These are phyloP conservation scores for Andrena cerasifolii DNA, from an alignment of 1,140 invertebrate genomes.

Conservation along the genomic window DNA sequence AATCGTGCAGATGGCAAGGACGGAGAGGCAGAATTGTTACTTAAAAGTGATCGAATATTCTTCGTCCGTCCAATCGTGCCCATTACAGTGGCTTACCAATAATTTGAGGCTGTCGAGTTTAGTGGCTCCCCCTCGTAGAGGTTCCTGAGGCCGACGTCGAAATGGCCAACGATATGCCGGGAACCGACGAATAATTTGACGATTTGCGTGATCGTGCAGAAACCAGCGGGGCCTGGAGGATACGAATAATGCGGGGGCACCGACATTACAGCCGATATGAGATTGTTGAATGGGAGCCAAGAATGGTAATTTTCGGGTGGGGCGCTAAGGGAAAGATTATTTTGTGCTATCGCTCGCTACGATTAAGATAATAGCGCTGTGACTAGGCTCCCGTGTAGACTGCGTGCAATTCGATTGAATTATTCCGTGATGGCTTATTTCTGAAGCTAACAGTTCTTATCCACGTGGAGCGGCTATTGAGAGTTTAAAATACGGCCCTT, in stretches of 20 bases:
- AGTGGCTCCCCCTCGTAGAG: neutral
- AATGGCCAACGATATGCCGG: conserved; percentile 39
- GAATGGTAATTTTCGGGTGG: conserved; percentile 58
- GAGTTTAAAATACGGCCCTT: too few species aligned
- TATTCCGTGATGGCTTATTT: neutral
- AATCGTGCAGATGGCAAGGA: too few species aligned
- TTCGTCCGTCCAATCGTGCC: neutral
- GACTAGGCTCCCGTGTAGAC: neutral
- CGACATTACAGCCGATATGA: conserved; percentile 63
- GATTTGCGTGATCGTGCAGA: conserved; percentile 64
- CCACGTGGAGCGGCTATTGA: too few species aligned
- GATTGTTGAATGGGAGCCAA: conserved; percentile 62
- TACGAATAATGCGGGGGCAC: conserved; percentile 46
- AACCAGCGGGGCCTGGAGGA: conserved; percentile 25
- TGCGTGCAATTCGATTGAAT: neutral
- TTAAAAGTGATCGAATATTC: neutral
- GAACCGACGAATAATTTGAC: conserved; percentile 58
- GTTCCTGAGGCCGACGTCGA: neutral
- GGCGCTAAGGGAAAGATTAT: conserved; percentile 58
- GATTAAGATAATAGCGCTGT: conserved; percentile 42
- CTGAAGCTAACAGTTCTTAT: neutral
- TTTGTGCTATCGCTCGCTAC: conserved; percentile 32
- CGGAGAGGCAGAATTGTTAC: neutral
- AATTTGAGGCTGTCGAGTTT: conserved; percentile 4
- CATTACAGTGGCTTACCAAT: neutral